Conservation (phyloP, 92 coral and sea anemone genomes). For the Phenganax marumi region DNA sequence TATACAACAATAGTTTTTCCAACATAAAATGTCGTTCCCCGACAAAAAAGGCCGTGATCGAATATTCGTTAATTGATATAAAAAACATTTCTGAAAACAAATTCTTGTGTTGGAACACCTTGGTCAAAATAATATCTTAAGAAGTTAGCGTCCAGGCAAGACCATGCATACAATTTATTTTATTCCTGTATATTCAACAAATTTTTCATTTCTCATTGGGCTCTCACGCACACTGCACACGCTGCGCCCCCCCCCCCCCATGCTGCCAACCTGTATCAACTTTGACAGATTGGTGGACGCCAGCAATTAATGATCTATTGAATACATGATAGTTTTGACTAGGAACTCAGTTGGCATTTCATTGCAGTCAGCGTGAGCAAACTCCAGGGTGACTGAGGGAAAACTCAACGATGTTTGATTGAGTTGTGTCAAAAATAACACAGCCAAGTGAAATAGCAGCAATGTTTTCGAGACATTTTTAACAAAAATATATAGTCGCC, state of each 20-base stretch:
- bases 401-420: too few relatives aligned
- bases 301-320: slow-evolving; percentile 34
- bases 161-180: too few relatives aligned
- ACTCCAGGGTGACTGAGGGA: slow-evolving; percentile 13
- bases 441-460: too few relatives aligned
- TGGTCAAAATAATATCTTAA: too few relatives aligned
- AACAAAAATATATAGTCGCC: too few relatives aligned
- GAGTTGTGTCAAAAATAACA: too few relatives aligned
- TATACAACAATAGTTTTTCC: background rate
- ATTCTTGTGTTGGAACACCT: too few relatives aligned
- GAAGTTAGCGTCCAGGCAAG: too few relatives aligned
- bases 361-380: slow-evolving; percentile 22
- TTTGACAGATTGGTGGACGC: slow-evolving; percentile 10
- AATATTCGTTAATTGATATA: background rate
- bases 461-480: too few relatives aligned
- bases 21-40: background rate
- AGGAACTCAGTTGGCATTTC: slow-evolving; percentile 27
- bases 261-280: slow-evolving; percentile 14
- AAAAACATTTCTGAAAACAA: background rate
- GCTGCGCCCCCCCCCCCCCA: background rate
- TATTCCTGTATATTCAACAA: too few relatives aligned
- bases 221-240: background rate
- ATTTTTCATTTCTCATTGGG: too few relatives aligned
- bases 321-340: slow-evolving; percentile 39
- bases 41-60: background rate